A percentile compares a stretch with the other conserved stretches of the same genome.
Evolutionary conservation across 2,113 vertebrate genomes (phyloP).

Genomic region (Platysteira castanea): DNA sequence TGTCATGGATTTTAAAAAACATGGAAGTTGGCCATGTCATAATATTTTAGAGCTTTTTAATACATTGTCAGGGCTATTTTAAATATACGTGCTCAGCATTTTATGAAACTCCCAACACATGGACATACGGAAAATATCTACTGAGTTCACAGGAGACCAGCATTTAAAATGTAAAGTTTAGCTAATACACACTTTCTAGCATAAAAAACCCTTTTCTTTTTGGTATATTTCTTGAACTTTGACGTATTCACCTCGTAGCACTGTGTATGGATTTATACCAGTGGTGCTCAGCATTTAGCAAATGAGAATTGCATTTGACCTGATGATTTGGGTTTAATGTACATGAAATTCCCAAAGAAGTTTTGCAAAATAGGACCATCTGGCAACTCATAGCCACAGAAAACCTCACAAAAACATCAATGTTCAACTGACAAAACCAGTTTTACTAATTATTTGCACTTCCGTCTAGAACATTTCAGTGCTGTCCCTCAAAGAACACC

Average conservation of each 20-base stretch:
- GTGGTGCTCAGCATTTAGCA: neutral
- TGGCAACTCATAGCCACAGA: neutral
- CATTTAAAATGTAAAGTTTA: constrained; percentile 34
- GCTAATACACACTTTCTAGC: neutral
- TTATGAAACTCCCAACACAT: constrained; percentile 63
- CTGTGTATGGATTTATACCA: neutral
- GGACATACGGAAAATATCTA: constrained; percentile 65
- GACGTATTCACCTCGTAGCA: neutral
- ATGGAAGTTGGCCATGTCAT: constrained; percentile 66
- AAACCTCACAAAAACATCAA: neutral
- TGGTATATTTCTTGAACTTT: neutral
- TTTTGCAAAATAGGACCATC: neutral
- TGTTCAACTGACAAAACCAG: neutral
- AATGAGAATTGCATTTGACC: neutral
- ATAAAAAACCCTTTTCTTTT: neutral
- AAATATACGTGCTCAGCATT: constrained; percentile 67
- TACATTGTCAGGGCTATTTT: constrained; percentile 67
- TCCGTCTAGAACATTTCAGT: neutral
- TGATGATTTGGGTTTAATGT: neutral
- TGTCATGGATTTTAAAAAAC: constrained; percentile 66
- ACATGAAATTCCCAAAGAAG: neutral
- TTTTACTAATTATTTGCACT: neutral
- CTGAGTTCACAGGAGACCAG: constrained; percentile 42
- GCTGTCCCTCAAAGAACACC: neutral
- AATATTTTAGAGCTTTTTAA: constrained; percentile 64